Percentiles rank a stretch among this genome's conserved stretches.
phyloP scores from a whole-genome alignment of 2,797 vertebrate species.

The Morus bassanus region DNA sequence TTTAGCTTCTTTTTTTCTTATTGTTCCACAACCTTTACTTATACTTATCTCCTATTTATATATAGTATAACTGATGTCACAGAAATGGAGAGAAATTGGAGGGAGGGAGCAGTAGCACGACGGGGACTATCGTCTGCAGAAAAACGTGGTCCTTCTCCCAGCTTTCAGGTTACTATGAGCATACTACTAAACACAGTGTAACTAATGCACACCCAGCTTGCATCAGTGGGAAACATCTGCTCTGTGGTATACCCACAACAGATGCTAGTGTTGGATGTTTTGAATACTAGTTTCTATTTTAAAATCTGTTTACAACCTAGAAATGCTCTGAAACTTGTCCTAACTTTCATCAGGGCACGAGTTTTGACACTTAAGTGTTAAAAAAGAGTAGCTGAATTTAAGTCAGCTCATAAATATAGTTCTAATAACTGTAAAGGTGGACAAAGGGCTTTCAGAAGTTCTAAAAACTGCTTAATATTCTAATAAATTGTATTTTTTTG shows the following conservation, averaged over 20 bases:
- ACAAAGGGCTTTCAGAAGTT: background rate
- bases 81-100: background rate
- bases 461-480: background rate
- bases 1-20: background rate
- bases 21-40: background rate
- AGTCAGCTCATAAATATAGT: background rate
- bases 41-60: background rate
- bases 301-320: background rate
- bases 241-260: background rate
- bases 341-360: background rate
- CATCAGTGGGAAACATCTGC: background rate
- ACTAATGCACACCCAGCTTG: background rate
- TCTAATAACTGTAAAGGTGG: background rate
- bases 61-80: background rate
- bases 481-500: background rate
- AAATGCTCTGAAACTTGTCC: background rate
- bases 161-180: background rate
- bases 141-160: background rate
- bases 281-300: background rate
- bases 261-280: background rate
- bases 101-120: background rate
- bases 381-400: background rate
- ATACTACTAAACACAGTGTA: background rate
- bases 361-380: background rate
- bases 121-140: background rate